These are phyloP conservation scores for Subanguina moxae DNA, from an alignment of 1,140 invertebrate genomes.

Conservation along the genomic window DNA sequence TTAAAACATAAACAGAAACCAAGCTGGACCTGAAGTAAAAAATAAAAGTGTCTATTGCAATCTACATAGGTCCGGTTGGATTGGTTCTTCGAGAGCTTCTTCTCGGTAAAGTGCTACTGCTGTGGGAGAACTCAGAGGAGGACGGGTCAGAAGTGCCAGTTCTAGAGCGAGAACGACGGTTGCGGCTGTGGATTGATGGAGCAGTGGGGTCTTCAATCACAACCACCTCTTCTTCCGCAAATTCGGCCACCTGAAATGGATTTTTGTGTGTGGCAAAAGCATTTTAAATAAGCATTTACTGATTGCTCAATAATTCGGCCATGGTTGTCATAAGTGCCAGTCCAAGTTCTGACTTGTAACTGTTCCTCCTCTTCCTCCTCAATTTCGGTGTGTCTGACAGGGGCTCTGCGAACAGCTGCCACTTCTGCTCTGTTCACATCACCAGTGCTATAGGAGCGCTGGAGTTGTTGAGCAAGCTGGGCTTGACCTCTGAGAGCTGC, in stretches of 20 bases:
- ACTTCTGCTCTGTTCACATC: constrained; percentile 23
- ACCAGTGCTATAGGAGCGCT: constrained; percentile 29
- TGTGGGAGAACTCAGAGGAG: background rate
- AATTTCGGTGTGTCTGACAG: constrained; percentile 11
- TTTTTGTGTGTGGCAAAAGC: background rate
- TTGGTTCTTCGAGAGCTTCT: constrained; percentile 27
- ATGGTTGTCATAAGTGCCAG: constrained; percentile 29
- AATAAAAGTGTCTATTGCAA: too few relatives aligned
- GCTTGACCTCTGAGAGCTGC: constrained; percentile 38
- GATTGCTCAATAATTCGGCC: constrained; percentile 27
- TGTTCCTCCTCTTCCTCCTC: constrained; percentile 29
- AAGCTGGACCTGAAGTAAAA: too few relatives aligned
- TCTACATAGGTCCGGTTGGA: background rate
- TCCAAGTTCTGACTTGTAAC: constrained; percentile 32
- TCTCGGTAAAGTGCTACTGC: constrained; percentile 21
- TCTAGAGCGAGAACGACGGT: constrained; percentile 30
- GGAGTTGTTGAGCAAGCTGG: constrained; percentile 29
- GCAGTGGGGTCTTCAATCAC: constrained; percentile 1
- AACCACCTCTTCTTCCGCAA: constrained; percentile 3
- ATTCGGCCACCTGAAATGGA: background rate
- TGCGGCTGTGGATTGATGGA: constrained; percentile 1
- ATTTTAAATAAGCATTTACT: constrained; percentile 1
- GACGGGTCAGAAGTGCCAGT: background rate
- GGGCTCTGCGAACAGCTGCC: background rate
- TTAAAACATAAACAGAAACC: too few relatives aligned